Evolutionary conservation across 2,888 invertebrate genomes (phyloP).

Genomic region (Alloplasta piceator): DNA sequence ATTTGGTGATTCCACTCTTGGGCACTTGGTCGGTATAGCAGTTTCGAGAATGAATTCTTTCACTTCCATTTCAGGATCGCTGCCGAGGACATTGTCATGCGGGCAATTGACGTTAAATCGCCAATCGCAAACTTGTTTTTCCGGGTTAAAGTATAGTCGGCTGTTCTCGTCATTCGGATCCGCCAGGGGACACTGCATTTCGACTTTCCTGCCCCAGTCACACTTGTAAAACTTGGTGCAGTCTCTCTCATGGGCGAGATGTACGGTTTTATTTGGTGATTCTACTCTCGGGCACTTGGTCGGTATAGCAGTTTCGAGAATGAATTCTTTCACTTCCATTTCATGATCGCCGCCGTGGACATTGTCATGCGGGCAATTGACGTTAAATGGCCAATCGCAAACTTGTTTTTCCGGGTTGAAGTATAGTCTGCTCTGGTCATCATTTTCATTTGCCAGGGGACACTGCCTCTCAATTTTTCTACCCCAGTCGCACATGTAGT

Average conservation of each 20-base stretch:
- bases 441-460: slow-evolving; percentile 37
- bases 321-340: not conserved
- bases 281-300: slow-evolving; percentile 63
- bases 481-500: slow-evolving; percentile 53
- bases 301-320: not conserved
- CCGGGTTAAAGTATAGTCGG: slow-evolving; percentile 61
- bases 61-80: too few species aligned
- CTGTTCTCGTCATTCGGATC: too few species aligned
- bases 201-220: slow-evolving; percentile 50
- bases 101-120: slow-evolving; percentile 26
- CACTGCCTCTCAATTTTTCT: slow-evolving; percentile 44
- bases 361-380: slow-evolving; percentile 55
- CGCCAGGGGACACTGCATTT: slow-evolving; percentile 57
- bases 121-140: slow-evolving; percentile 46
- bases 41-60: not conserved
- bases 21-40: slow-evolving; percentile 62
- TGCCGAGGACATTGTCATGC: too few species aligned
- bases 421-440: slow-evolving; percentile 32
- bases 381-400: slow-evolving; percentile 70
- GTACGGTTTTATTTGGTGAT: slow-evolving; percentile 8
- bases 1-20: slow-evolving; percentile 59
- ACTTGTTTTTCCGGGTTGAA: slow-evolving; percentile 68
- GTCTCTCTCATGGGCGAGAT: slow-evolving; percentile 36
- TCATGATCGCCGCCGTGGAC: not conserved
- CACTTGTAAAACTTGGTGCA: slow-evolving; percentile 71